Evolutionary conservation across 2,888 invertebrate species (phyloP), one percentile per base, ranked within the genome.

Genomic region (Melieria omissa): DNA sequence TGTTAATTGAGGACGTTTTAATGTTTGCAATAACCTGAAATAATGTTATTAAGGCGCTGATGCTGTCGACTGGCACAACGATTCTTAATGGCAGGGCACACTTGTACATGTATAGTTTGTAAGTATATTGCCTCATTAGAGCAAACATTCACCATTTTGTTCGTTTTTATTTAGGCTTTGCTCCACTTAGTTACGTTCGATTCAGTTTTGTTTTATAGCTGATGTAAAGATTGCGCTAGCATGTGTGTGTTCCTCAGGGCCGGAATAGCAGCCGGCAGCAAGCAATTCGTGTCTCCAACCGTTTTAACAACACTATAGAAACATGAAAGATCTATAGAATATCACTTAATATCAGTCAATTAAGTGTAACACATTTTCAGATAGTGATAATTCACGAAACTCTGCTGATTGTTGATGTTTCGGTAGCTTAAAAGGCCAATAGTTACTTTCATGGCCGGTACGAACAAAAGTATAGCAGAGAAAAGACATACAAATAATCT

Each of bases 281-380:
- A 29, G 4, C 45, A 54, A 9, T 29, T 42, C 8, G 10, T 46
- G 5, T 42, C 16, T 10, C 7, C 4, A 55, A 4, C 14, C 54
- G 6, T 55, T 6, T 14, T 41, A 41, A n/a, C 10, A 44, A 52
- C 44, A 61, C 61, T 60, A 67, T 67, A 61, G 44, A 67, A 60
- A 67, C 60, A 45, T 67, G 49, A 67, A 65, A 67, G 49, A 52
- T 12, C 67, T 61, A 61, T 52, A 61, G 57, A 65, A 42, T 52
- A 67, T 67, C 54, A 49, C 55, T 61, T 70, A 71, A 70, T 71
- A 66, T 68, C 60, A 64, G 57, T 69, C 66, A 73, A 75, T 75
- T 71, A 75, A 73, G 75, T 65, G 73, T 58, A 69, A 67, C 73
- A 73, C 70, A 64, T 71, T 70, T n/a, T 45, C 41, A 41, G 72